phyloP scores from a whole-genome alignment of 2,113 vertebrate genomes.

The Tragelaphus imberbis region DNA sequence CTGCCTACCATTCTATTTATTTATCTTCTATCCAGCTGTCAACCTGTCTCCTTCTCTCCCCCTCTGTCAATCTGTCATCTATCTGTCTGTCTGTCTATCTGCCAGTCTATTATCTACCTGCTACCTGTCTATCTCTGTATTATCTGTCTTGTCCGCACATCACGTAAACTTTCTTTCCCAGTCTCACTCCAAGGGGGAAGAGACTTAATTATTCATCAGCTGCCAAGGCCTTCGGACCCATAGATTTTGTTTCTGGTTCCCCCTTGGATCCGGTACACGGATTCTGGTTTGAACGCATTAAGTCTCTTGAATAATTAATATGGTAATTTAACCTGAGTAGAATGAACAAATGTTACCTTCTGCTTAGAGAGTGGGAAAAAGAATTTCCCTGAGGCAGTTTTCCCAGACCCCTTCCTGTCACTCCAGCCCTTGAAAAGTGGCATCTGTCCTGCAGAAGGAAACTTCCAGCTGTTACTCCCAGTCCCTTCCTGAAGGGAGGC shows the following conservation, averaged over 20 bases:
- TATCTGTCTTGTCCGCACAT: not conserved
- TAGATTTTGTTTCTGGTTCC: slow-evolving; percentile 70
- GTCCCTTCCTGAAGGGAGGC: not conserved
- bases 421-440: not conserved
- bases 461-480: not conserved
- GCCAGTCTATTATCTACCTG: not conserved
- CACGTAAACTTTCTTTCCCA: not conserved
- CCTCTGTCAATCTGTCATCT: not conserved
- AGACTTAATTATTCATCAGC: slow-evolving; percentile 70
- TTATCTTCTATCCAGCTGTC: not conserved
- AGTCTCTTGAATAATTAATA: slow-evolving; percentile 82
- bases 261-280: slow-evolving; percentile 66
- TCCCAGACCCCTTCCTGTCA: slow-evolving; percentile 60
- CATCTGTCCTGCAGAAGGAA: not conserved
- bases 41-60: not conserved
- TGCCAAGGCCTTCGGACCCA: slow-evolving; percentile 59
- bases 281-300: slow-evolving; percentile 72
- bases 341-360: slow-evolving; percentile 74
- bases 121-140: not conserved
- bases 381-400: slow-evolving; percentile 61
- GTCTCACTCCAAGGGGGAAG: not conserved
- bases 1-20: not conserved
- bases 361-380: slow-evolving; percentile 50
- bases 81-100: not conserved
- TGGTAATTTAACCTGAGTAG: slow-evolving; percentile 72